Evolutionary conservation across 2,888 invertebrate genomes (phyloP), one percentile per base, ranked within the genome.

Genomic region (Rhabditoides inermis): DNA sequence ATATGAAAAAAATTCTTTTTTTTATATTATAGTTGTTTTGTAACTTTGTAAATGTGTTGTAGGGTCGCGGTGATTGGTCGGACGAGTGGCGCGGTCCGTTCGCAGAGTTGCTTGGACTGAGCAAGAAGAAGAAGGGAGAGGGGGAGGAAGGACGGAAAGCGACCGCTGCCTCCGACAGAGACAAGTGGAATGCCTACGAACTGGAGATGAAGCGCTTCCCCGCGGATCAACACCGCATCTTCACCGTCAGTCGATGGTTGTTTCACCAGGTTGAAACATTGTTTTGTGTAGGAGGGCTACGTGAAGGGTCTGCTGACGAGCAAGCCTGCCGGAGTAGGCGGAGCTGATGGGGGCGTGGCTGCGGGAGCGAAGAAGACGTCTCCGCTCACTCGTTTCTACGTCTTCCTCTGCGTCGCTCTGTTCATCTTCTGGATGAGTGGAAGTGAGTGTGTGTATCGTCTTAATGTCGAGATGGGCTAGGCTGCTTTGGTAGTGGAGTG

Each of bases 201-300:
- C 46, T 60, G 2, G 69, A 71, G 41, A 44, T 71, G 45, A 70
- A 65, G 42, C 66, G 65, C 37, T 45, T 71, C 7, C 65, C 70
- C 6, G 70, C 69, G 28, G 41, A 50, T n/a, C 63, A 71, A 47
- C 63, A 65, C 26, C 60, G 63, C 53, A 59, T 64, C 1, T 71
- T 58, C 48, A 65, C 64, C 28, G 67, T 67, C 23, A 45, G 56
- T 45, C 22, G n/a, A n/a, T n/a, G n/a, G n/a, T n/a, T n/a, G n/a
- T n/a, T n/a, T 28, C 15, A 10, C 3, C n/a, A 50, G 18, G 22
- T 42, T 42, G 15, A 36, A 23, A 20, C n/a, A n/a, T 6, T 27
- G 3, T 39, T 22, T 3, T 28, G 15, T 60, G 48, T 40, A 63
- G 61, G 69, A 70, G 26, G 70, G 68, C 3, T 70, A 64, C 52